Conservation (phyloP, 2,113 vertebrate species). For the Benitochromis conjunctus region DNA sequence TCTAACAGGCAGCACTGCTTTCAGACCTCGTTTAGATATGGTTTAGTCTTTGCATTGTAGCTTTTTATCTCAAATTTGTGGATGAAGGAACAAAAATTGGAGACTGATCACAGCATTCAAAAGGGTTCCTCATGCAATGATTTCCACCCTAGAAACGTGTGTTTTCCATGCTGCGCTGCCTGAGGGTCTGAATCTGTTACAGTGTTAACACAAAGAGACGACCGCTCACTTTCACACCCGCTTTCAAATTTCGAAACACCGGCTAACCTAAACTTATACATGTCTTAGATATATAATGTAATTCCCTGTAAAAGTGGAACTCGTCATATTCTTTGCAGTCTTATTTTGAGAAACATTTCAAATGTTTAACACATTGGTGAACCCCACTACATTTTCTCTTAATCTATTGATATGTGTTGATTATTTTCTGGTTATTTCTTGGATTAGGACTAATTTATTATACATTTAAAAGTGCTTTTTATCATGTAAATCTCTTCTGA, state of each 20-base stretch:
- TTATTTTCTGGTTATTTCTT: not conserved
- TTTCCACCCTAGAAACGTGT: not conserved
- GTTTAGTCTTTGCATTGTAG: not conserved
- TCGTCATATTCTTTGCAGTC: not conserved
- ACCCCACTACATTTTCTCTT: not conserved
- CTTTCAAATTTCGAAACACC: not conserved
- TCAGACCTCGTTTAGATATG: not conserved
- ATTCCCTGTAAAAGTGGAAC: not conserved
- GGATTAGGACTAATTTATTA: not conserved
- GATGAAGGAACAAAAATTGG: not conserved
- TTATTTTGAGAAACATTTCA: not conserved
- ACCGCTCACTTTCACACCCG: not conserved
- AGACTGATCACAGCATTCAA: not conserved
- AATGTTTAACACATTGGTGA: not conserved
- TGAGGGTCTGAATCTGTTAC: not conserved
- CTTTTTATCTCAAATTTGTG: not conserved
- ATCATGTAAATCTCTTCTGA: not conserved
- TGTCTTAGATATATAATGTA: not conserved
- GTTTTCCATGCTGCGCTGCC: not conserved
- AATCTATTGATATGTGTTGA: not conserved
- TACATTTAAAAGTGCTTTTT: not conserved
- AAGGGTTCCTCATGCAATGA: not conserved
- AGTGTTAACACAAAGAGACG: not conserved
- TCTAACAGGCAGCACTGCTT: not conserved
- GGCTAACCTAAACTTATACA: not conserved